Percentiles rank a stretch among this genome's conserved stretches.
These are phyloP conservation scores for Napeogenes sylphis DNA, from an alignment of 2,888 invertebrate genomes.

Conservation along the genomic window DNA sequence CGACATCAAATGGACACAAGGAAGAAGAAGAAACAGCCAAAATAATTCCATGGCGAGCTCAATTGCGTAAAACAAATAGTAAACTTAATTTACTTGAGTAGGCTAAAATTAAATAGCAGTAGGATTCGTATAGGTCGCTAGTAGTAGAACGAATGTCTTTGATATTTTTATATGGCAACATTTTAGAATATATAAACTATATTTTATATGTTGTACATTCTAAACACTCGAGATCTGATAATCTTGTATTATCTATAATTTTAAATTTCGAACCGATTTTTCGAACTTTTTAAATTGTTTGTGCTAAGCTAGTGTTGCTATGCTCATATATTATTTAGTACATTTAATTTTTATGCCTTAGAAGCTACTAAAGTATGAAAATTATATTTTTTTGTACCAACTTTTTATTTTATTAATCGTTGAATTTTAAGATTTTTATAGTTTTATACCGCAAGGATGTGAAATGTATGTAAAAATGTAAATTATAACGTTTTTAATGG, in stretches of 20 bases:
- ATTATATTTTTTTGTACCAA: conserved; percentile 25
- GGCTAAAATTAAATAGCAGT: conserved; percentile 29
- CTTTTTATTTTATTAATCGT: conserved; percentile 25
- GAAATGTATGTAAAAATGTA: conserved; percentile 61
- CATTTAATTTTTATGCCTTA: conserved; percentile 36
- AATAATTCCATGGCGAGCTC: conserved; percentile 93
- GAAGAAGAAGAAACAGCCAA: conserved; percentile 79
- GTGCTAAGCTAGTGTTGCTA: conserved; percentile 11
- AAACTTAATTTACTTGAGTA: conserved; percentile 88
- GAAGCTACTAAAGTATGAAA: conserved; percentile 35
- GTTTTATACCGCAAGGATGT: conserved; percentile 36
- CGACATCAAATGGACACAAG: conserved; percentile 61
- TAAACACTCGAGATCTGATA: conserved; percentile 14
- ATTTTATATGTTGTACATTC: conserved; percentile 21
- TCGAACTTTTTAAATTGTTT: conserved; percentile 15
- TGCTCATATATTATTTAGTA: conserved; percentile 11
- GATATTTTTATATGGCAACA: conserved; percentile 40
- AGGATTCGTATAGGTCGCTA: conserved; percentile 18
- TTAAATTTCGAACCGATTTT: conserved; percentile 24
- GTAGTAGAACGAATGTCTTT: conserved; percentile 11
- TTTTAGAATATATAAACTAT: conserved; percentile 41
- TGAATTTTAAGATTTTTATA: conserved; percentile 25
- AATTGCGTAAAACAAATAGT: conserved; percentile 92
- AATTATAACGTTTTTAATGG: conserved; percentile 39
- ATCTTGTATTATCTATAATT: conserved; percentile 12